phyloP scores from a whole-genome alignment of 2,797 vertebrate genomes.

The Sebastes dallii region DNA sequence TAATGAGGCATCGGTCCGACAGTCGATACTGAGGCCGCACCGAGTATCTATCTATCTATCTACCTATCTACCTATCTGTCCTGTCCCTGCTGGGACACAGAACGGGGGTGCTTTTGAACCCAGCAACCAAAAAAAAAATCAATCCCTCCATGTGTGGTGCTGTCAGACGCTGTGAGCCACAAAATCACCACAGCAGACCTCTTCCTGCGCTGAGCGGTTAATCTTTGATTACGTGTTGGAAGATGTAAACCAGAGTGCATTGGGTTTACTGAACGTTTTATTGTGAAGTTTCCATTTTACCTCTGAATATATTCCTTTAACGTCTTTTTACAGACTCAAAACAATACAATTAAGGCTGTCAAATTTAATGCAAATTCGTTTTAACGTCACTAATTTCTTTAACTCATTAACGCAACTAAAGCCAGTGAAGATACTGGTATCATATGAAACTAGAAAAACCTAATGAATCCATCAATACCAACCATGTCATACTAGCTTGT shows the following conservation, averaged over 20 bases:
- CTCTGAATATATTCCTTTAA: neutral
- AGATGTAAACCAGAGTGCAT: neutral
- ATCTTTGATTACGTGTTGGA: neutral
- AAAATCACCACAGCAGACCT: neutral
- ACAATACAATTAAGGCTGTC: neutral
- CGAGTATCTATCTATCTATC: constrained; percentile 53
- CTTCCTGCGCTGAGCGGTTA: neutral
- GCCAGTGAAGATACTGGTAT: too few species aligned
- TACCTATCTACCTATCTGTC: constrained; percentile 48
- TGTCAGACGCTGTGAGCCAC: neutral
- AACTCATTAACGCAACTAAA: too few species aligned
- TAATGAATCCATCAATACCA: too few species aligned
- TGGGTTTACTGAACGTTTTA: neutral
- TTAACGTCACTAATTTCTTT: too few species aligned
- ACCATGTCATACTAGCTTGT: too few species aligned
- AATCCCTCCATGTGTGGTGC: constrained; percentile 15
- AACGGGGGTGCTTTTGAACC: constrained; percentile 5
- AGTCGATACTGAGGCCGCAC: constrained; percentile 33
- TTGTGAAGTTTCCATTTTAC: neutral
- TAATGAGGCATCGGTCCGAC: constrained; percentile 22
- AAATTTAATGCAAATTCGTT: too few species aligned
- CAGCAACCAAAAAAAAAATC: constrained; percentile 19
- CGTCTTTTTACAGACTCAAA: neutral
- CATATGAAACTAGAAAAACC: too few species aligned
- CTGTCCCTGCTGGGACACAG: neutral